Percentiles rank a stretch among this genome's conserved stretches.
These are phyloP conservation scores for Zosterops japonicus DNA, from an alignment of 2,113 vertebrate genomes.

Conservation along the genomic window DNA sequence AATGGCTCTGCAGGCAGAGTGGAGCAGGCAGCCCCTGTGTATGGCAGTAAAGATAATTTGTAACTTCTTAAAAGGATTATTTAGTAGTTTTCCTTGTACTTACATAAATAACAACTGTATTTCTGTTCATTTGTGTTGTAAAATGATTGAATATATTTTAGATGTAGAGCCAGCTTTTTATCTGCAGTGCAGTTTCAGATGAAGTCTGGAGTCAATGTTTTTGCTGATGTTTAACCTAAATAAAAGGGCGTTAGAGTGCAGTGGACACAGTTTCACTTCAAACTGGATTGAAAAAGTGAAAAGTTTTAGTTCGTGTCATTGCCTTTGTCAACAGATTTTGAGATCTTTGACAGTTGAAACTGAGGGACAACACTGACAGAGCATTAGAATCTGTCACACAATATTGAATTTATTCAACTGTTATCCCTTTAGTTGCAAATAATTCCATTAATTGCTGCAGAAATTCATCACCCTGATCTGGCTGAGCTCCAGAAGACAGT, in stretches of 20 bases:
- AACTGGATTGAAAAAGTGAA: neutral
- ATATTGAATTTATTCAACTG: constrained; percentile 8
- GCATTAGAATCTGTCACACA: neutral
- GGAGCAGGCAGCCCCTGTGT: neutral
- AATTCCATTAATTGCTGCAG: constrained; percentile 62
- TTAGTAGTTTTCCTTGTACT: neutral
- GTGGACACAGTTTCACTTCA: neutral
- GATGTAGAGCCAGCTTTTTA: neutral
- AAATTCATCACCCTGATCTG: constrained; percentile 59
- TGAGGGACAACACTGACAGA: neutral
- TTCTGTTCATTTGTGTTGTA: neutral
- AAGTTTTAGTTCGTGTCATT: neutral
- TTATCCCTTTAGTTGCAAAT: constrained; percentile 51
- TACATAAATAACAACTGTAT: neutral
- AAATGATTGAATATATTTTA: neutral
- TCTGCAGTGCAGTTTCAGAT: neutral
- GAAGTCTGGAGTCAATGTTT: neutral
- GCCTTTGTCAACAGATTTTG: neutral
- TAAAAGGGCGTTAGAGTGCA: neutral
- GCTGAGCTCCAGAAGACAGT: constrained; percentile 57
- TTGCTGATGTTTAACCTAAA: neutral
- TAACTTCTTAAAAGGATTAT: neutral
- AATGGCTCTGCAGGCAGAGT: neutral
- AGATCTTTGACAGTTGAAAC: neutral
- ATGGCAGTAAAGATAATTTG: neutral